Base-by-base conservation (phyloP, 2,888 invertebrate species). In the Timandra comae region DNA sequence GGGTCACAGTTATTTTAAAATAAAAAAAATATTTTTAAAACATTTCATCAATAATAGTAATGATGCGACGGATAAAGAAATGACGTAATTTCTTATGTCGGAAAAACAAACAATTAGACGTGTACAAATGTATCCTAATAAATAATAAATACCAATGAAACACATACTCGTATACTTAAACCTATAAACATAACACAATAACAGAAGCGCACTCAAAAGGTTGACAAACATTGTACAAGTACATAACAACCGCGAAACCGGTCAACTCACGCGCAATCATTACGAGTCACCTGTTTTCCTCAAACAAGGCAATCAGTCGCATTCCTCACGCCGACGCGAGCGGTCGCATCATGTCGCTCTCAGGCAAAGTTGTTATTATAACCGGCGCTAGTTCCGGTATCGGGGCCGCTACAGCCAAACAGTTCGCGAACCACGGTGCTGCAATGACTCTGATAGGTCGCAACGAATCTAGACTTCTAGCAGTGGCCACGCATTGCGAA, bases 341-440 rank as follows among this genome's bases (percentile, higher is more conserved):
- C 29, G 11, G 20, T n/a, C 7, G 26, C 23, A 1, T 6, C 9
- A 66, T 75, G 62, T 64, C 72, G 47, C 61, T 74, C 39, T 59
- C 56, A 16, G 65, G 67, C 7, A 72, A 71, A 56, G 64, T 69
- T 3, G 69, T 62, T 6, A 62, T 77, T 19, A 62, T 76, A 4
- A 76, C 75, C 7, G 75, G 76, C 2, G 66, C 70, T 3, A 76
- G 75, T 46, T 74, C 74, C 7, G 76, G 76, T 0, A 77, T 74
- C 5, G 76, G 76, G 2, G 76, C 76, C 1, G 67, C 72, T 1
- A 61, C 71, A 2, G 76, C 75, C 3, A 70, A 65, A 38, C 46
- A 65, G 11, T 69, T 76, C 52, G 66, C 76, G 3, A 41, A 47
- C 6, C 49, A 68, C 2, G 73, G 72, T 7, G 72, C 71, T 1